Evolutionary conservation across 1,140 invertebrate genomes (phyloP), one percentile per base, ranked within the genome.

Genomic region (Maniola jurtina): DNA sequence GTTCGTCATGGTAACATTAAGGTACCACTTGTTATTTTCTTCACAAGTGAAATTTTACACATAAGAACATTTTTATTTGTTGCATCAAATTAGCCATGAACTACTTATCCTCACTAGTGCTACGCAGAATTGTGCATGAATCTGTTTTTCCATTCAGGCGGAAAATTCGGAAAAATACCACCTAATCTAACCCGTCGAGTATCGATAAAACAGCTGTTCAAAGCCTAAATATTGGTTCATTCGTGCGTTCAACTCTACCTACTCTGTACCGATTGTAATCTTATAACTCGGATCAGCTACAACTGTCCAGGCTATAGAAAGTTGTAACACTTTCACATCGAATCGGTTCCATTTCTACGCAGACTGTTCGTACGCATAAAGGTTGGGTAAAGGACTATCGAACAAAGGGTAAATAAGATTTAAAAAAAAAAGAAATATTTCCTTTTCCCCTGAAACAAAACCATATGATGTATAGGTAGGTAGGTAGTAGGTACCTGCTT

Each of bases 321-420:
- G 78, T 78, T 65, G 66, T 64, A 63, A 68, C 68, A 80, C 81
- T 84, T 84, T 84, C 80, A 76, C 77, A 58, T 65, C 35, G 68
- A 61, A 54, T 70, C 72, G 75, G 63, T 72, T 71, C 78, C 75
- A 79, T 80, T 66, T 65, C 64, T 16, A 40, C 35, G 55, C 55
- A 57, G 35, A 6, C 48, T 7, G 4, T 47, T n/a, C 14, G 6
- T 8, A 16, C n/a, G n/a, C n/a, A n/a, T n/a, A n/a, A n/a, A n/a
- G n/a, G n/a, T 25, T 7, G 7, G 48, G 40, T 42, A 8, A 52
- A 52, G 14, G 14, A 52, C 11, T 7, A 55, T 9, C 42, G 42
- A 7, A 16, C 16, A 15, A 50, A 50, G 15, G 14, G 14, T 50
- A 15, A 0, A 15, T 25, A n/a, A 42, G 40, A 10, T n/a, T n/a